phyloP scores from a whole-genome alignment of 2,888 invertebrate genomes.

The Tethea ocularis region DNA sequence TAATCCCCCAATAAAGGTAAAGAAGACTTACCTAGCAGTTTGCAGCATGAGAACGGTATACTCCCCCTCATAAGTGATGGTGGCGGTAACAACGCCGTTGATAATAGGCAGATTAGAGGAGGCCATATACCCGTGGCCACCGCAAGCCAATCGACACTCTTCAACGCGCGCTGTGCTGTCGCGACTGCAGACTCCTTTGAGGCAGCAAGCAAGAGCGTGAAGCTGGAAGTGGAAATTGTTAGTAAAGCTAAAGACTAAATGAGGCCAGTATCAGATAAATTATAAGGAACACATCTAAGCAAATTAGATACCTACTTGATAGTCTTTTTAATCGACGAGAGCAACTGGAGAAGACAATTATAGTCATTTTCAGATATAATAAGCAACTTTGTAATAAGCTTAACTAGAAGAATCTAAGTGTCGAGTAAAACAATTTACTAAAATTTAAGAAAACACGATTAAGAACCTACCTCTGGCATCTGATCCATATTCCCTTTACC shows the following conservation, averaged over 20 bases:
- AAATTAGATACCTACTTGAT: no score
- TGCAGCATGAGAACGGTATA: slow-evolving; percentile 96
- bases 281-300: no score
- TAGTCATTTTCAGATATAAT: no score
- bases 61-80: slow-evolving; percentile 97
- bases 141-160: slow-evolving; percentile 92
- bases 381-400: no score
- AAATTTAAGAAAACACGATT: neutral
- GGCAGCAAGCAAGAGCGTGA: slow-evolving; percentile 94
- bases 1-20: no score
- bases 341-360: no score
- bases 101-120: slow-evolving; percentile 92
- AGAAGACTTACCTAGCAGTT: slow-evolving; percentile 86
- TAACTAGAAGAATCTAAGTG: no score
- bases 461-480: slow-evolving; percentile 88
- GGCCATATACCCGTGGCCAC: slow-evolving; percentile 96
- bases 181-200: slow-evolving; percentile 93
- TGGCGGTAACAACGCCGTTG: slow-evolving; percentile 91
- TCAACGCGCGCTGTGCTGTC: slow-evolving; percentile 90
- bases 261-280: no score
- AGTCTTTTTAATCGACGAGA: no score
- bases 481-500: slow-evolving; percentile 91
- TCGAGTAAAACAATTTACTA: no score
- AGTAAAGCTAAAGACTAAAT: neutral
- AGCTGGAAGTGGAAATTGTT: slow-evolving; percentile 76